Conservation (phyloP, 2,888 invertebrate genomes). For the Abrostola tripartita region DNA sequence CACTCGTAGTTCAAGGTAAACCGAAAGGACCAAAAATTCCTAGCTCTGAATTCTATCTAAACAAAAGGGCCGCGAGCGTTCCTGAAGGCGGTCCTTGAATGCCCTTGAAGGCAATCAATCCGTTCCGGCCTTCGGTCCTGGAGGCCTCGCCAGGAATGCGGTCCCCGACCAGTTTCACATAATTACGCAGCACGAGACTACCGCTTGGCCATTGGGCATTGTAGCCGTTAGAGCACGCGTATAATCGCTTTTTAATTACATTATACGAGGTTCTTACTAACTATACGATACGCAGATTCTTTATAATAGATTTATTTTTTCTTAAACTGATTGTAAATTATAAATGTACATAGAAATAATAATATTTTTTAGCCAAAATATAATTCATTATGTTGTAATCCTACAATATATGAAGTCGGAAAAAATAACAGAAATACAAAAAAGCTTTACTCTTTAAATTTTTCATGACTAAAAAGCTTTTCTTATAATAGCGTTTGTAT, state of each 20-base stretch:
- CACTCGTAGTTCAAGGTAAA: neutral
- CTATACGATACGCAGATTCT: conserved; percentile 17
- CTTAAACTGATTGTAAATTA: neutral
- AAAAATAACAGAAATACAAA: too few species aligned
- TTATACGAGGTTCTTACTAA: conserved; percentile 16
- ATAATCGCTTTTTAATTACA: conserved; percentile 50
- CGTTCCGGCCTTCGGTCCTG: conserved; percentile 57
- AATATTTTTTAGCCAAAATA: too few species aligned
- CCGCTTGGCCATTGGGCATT: conserved; percentile 41
- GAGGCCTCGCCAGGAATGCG: conserved; percentile 64
- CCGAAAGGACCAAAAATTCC: conserved; percentile 1
- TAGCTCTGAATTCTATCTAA: neutral
- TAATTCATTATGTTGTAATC: too few species aligned
- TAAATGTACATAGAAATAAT: too few species aligned
- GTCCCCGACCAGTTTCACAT: conserved; percentile 60
- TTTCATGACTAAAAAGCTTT: too few species aligned
- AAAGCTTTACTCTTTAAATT: too few species aligned
- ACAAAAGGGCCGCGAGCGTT: conserved; percentile 8
- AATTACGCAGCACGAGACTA: conserved; percentile 46
- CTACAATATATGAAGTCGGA: too few species aligned
- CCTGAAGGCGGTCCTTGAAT: conserved; percentile 45
- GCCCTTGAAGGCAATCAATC: conserved; percentile 61
- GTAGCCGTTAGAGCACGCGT: conserved; percentile 35
- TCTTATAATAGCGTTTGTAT: too few species aligned
- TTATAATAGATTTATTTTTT: neutral